Conservation (phyloP, 2,797 vertebrate species). For the Pseudochirops cupreus region DNA sequence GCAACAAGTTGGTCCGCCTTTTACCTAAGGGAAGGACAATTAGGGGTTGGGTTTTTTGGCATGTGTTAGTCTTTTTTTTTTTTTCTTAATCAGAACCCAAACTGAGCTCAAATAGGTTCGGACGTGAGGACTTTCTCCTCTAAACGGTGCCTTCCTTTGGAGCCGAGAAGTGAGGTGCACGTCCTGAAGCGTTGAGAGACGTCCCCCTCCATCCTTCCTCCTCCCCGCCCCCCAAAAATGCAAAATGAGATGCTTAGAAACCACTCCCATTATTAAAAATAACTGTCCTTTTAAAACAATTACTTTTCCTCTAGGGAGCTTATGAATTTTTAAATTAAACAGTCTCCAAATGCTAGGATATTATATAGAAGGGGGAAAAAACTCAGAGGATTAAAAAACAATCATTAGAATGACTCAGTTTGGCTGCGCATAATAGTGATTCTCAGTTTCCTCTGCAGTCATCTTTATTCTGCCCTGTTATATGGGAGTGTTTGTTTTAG, state of each 20-base stretch:
- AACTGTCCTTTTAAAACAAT: background rate
- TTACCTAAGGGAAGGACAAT: background rate
- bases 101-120: too few relatives aligned
- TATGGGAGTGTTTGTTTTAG: background rate
- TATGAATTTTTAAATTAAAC: background rate
- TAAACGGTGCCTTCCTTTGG: too few relatives aligned
- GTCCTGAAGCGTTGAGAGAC: background rate
- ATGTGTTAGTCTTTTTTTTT: background rate
- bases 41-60: background rate
- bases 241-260: background rate
- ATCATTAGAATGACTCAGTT: background rate
- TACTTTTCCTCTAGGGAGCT: background rate
- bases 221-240: background rate
- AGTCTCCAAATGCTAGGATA: background rate
- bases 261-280: background rate
- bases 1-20: background rate
- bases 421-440: background rate
- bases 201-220: background rate
- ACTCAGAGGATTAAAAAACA: background rate
- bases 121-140: too few relatives aligned
- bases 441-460: background rate
- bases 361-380: too few relatives aligned
- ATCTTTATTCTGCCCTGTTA: background rate
- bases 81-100: too few relatives aligned
- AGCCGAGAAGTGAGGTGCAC: too few relatives aligned